phyloP scores from a whole-genome alignment of 2,888 invertebrate species.

The Ochropacha duplaris region DNA sequence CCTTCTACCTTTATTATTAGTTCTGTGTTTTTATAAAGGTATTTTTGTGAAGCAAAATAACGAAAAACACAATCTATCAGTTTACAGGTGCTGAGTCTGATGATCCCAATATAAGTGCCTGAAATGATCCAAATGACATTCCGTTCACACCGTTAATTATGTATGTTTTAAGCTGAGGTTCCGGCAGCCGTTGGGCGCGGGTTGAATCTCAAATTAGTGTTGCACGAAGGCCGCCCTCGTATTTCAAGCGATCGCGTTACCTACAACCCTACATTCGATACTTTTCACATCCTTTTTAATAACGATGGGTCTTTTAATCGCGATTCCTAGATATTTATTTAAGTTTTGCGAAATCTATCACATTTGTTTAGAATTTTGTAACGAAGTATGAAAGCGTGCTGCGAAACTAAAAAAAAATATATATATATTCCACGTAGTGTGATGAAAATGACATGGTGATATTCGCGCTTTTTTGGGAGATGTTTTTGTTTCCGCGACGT shows the following conservation, averaged over 20 bases:
- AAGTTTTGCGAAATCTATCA: too few relatives aligned
- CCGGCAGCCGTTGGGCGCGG: conserved; percentile 29
- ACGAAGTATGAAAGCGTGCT: background rate
- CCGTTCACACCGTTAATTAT: too few relatives aligned
- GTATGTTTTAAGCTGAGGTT: conserved; percentile 32
- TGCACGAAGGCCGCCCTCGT: conserved; percentile 24
- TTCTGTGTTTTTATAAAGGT: too few relatives aligned
- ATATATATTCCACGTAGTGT: background rate
- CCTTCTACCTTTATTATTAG: too few relatives aligned
- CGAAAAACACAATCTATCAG: too few relatives aligned
- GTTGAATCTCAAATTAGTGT: conserved; percentile 45
- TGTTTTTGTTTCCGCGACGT: background rate
- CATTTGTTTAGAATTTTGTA: background rate
- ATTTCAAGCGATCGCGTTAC: conserved; percentile 21
- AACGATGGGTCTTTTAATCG: background rate
- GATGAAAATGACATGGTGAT: background rate
- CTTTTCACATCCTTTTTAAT: conserved; percentile 18
- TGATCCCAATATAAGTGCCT: too few relatives aligned
- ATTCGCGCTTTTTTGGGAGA: background rate
- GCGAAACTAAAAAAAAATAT: background rate
- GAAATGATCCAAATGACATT: too few relatives aligned
- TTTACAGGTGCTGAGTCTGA: too few relatives aligned
- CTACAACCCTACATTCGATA: conserved; percentile 17
- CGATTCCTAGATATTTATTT: too few relatives aligned
- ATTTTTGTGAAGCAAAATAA: too few relatives aligned